Conservation (phyloP, 1,140 invertebrate species). For the Bombus fervidus region DNA sequence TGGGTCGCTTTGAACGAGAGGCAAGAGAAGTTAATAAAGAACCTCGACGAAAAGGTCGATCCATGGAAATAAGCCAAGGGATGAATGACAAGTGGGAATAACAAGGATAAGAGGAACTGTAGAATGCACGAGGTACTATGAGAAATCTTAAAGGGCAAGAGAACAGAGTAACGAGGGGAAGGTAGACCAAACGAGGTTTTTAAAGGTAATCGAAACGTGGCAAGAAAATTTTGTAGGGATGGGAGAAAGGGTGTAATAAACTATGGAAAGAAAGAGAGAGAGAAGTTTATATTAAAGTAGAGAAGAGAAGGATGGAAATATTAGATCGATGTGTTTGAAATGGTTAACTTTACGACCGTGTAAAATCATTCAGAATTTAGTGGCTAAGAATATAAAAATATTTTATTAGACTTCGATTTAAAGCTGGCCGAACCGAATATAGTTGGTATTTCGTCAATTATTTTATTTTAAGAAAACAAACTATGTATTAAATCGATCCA, state of each 20-base stretch:
- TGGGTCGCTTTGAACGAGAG: background rate
- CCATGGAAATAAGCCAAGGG: background rate
- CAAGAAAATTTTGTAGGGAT: background rate
- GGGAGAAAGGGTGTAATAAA: background rate
- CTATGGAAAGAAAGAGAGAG: too few species aligned
- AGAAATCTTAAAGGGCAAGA: background rate
- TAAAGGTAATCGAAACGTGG: background rate
- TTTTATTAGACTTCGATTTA: background rate
- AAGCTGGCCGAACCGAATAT: background rate
- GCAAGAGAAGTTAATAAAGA: slow-evolving; percentile 25
- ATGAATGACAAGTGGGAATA: background rate
- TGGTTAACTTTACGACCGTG: background rate
- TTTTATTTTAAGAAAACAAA: too few species aligned
- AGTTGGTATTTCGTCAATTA: too few species aligned
- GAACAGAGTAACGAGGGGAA: too few species aligned
- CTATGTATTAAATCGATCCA: too few species aligned
- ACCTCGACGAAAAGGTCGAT: background rate
- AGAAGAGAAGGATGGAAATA: background rate
- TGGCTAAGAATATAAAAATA: too few species aligned
- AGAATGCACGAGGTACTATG: background rate
- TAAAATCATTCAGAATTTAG: background rate
- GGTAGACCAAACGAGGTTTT: background rate
- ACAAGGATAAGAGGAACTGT: background rate
- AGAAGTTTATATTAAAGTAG: too few species aligned
- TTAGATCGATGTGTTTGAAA: background rate